Base-by-base conservation (phyloP, 2,888 invertebrate species). In the Polylopha cassiicola region DNA sequence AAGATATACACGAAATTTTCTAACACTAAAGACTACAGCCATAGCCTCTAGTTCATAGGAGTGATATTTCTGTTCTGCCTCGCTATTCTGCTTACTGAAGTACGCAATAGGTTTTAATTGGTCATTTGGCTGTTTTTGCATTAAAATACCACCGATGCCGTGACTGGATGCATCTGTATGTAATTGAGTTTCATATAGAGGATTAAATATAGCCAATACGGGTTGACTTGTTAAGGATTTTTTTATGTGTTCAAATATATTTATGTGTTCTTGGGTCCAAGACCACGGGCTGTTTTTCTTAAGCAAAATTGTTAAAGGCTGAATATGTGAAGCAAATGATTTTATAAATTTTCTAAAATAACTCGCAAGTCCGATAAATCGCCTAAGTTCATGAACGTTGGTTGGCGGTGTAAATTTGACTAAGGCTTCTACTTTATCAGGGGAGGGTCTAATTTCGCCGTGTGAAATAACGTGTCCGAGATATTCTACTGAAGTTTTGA, bases 341-440 rank as follows among this genome's bases (percentile, higher is more conserved):
- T 37, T 26, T 2, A 58, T 27, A 44, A 54, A 59, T 26, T 45
- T 39, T 16, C 53, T 29, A 33, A 56, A 56, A 26, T 39, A 57
- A 8, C 39, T 42, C 0, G 47, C 37, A 1, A 58, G 39, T 3
- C 52, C 51, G 1, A 55, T 11, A 18, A 50, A 53, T 15, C 44
- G 46, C 3, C 43, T 7, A 9, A 32, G 6, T 8, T 38, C 16
- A 8, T 43, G 34, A 5, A 42, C 20, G 18, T 45, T 38, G 1
- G 6, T 5, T 3, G 38, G 45, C 1, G 4, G 4, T 13, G 6
- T 15, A 8, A 28, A 42, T 1, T 38, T 9, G 0, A 7, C 7
- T 4, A 45, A 37, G 16, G 30, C 24, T 8, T 34, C 24, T 6
- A 42, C 32, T 18, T 45, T 45, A 3, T 11, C 6, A 1, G 22